Base-by-base conservation (phyloP, 2,888 invertebrate species). In the Cryptocephalus moraei region DNA sequence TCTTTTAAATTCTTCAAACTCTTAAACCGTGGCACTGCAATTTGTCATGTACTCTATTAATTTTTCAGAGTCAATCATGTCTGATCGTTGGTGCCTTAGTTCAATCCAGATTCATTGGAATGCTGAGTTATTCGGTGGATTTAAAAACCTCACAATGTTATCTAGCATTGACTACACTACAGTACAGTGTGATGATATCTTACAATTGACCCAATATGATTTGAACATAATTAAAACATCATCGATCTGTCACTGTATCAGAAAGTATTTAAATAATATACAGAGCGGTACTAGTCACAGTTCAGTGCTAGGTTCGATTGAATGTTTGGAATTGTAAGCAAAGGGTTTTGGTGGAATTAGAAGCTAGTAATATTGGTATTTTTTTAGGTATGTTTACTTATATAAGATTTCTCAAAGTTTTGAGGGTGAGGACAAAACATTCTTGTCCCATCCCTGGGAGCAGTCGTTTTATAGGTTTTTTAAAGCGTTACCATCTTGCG, bases 281-380 rank as follows among this genome's bases (percentile, higher is more conserved):
- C 80, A 84, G 61, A 82, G 81, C 62, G 81, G 81, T 1, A 80
- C 79, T 0, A 73, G 77, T 1, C 83, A 84, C 58, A 66, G 66
- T 47, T 73, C 73, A 51, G 81, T 83, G 4, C 67, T 67, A 12
- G 75, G 76, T 34, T 74, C 78, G 0, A 62, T 84, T 9, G 70
- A 75, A 55, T 67, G 73, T 47, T 64, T 83, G 33, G 75, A 75
- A 43, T 75, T 78, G 81, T 82, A 68, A 65, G 63, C 63, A 43
- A 0, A 32, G 33, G 48, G 43, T 42, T 43, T 47, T 12, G 31
- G n/a, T 42, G 33, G 10, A 11, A 36, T 1, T 39, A 33, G 43
- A 6, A 6, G 22, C 3, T 22, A 6, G 22, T 22, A 4, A 22
- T 6, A 2, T 22, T 22, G 22, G 22, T 22, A 22, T 22, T 45